A percentile compares a stretch with the other conserved stretches of the same genome.
Evolutionary conservation across 2,888 invertebrate species (phyloP).

Genomic region (Pandemis corylana): DNA sequence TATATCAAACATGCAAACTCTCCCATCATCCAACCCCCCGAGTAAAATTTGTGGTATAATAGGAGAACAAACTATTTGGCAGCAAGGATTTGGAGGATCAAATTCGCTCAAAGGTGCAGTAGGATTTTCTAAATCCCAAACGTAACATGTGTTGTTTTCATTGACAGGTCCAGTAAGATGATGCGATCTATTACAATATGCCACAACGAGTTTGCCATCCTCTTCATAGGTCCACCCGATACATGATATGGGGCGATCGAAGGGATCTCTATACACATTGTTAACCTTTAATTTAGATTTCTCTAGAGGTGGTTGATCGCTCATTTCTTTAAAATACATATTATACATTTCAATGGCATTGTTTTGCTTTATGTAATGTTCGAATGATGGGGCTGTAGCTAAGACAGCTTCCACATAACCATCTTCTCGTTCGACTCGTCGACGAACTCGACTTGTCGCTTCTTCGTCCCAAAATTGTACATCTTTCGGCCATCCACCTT

Average conservation of each 20-base stretch:
- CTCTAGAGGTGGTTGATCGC: slow-evolving; percentile 73
- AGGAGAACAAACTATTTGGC: slow-evolving; percentile 62
- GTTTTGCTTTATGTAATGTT: slow-evolving; percentile 88
- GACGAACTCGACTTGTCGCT: slow-evolving; percentile 87
- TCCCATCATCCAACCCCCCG: slow-evolving; percentile 64
- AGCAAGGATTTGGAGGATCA: slow-evolving; percentile 58
- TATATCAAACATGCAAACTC: slow-evolving; percentile 87
- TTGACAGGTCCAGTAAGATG: slow-evolving; percentile 50
- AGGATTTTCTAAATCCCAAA: slow-evolving; percentile 86
- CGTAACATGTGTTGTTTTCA: slow-evolving; percentile 81
- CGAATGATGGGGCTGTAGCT: slow-evolving; percentile 79
- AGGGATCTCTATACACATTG: slow-evolving; percentile 86
- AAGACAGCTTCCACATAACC: slow-evolving; percentile 87
- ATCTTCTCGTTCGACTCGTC: slow-evolving; percentile 91
- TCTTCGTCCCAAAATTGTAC: slow-evolving; percentile 86
- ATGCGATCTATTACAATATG: slow-evolving; percentile 79
- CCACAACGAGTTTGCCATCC: slow-evolving; percentile 86
- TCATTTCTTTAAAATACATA: slow-evolving; percentile 87
- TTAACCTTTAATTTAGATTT: slow-evolving; percentile 81
- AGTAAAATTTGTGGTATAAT: slow-evolving; percentile 53
- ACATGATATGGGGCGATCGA: slow-evolving; percentile 76
- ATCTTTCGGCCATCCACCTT: slow-evolving; percentile 94
- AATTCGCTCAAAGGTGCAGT: slow-evolving; percentile 50
- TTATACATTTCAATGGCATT: slow-evolving; percentile 91
- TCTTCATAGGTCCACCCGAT: slow-evolving; percentile 88